phyloP scores from a whole-genome alignment of 2,797 vertebrate genomes.

The Eremophila alpestris region DNA sequence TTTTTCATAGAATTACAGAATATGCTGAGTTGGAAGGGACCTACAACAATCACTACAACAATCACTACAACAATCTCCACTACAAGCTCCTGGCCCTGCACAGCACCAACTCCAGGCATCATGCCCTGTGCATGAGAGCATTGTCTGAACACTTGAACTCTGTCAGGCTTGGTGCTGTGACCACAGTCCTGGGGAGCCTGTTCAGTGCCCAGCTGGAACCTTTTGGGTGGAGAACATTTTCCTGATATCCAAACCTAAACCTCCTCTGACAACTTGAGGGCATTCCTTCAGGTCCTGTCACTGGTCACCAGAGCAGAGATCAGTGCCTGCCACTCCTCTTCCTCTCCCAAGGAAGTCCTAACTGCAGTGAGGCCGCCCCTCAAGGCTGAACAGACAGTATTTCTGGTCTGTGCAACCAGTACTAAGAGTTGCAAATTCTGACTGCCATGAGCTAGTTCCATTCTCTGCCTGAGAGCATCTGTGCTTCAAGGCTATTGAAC shows the following conservation, averaged over 20 bases:
- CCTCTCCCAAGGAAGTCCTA: neutral
- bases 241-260: neutral
- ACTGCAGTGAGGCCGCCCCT: neutral
- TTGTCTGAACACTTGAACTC: neutral
- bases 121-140: neutral
- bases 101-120: neutral
- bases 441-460: neutral
- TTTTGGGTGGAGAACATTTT: neutral
- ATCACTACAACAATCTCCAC: too few species aligned
- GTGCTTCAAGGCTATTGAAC: neutral
- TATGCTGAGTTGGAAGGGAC: neutral
- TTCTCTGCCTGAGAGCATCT: neutral
- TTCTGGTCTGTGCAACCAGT: neutral
- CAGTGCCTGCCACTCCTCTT: neutral
- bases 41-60: neutral
- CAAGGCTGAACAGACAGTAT: neutral
- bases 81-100: neutral
- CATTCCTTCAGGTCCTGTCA: neutral
- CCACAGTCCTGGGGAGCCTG: neutral
- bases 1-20: neutral
- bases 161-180: neutral
- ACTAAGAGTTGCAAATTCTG: neutral
- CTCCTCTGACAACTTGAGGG: neutral
- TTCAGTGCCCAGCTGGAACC: too few species aligned
- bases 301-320: neutral